These are phyloP conservation scores for Meghimatium bilineatum DNA, from an alignment of 2,888 invertebrate species.

Conservation along the genomic window DNA sequence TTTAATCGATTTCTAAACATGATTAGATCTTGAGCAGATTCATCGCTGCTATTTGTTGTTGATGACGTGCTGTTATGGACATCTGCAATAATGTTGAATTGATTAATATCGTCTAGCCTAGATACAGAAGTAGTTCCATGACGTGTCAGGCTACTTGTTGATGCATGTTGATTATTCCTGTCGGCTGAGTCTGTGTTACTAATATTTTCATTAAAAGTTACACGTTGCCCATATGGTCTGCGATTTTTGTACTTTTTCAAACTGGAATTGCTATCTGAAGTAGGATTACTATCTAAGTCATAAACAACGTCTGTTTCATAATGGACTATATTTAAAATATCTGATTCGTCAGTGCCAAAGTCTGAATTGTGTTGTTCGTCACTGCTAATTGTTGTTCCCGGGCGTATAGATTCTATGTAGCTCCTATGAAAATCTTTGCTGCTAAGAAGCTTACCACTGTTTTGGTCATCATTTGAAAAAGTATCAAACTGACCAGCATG, in stretches of 20 bases:
- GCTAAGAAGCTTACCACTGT: slow-evolving; percentile 56
- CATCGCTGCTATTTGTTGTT: slow-evolving; percentile 19
- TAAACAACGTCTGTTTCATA: slow-evolving; percentile 44
- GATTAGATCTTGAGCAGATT: slow-evolving; percentile 2
- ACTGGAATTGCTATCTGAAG: slow-evolving; percentile 28
- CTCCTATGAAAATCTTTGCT: slow-evolving; percentile 56
- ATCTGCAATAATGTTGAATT: slow-evolving; percentile 65
- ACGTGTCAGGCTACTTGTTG: slow-evolving; percentile 14
- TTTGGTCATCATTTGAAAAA: slow-evolving; percentile 23
- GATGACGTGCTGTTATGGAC: slow-evolving; percentile 57
- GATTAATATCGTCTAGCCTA: slow-evolving; percentile 50
- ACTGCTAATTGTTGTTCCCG: slow-evolving; percentile 27
- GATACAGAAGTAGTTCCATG: background rate
- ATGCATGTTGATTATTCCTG: slow-evolving; percentile 23
- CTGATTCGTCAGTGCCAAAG: slow-evolving; percentile 52
- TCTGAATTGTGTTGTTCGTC: slow-evolving; percentile 51
- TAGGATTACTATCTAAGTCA: slow-evolving; percentile 49
- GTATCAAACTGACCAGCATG: slow-evolving; percentile 48
- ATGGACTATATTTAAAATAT: slow-evolving; percentile 35
- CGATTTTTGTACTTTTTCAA: slow-evolving; percentile 56
- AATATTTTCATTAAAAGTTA: slow-evolving; percentile 71
- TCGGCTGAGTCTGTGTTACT: slow-evolving; percentile 56
- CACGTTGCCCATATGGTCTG: slow-evolving; percentile 64
- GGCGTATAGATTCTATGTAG: slow-evolving; percentile 45
- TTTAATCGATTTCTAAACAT: slow-evolving; percentile 28